Percentiles rank a stretch among this genome's conserved stretches.
Conservation (phyloP, 2,888 invertebrate species). For the Rhagium mordax region DNA sequence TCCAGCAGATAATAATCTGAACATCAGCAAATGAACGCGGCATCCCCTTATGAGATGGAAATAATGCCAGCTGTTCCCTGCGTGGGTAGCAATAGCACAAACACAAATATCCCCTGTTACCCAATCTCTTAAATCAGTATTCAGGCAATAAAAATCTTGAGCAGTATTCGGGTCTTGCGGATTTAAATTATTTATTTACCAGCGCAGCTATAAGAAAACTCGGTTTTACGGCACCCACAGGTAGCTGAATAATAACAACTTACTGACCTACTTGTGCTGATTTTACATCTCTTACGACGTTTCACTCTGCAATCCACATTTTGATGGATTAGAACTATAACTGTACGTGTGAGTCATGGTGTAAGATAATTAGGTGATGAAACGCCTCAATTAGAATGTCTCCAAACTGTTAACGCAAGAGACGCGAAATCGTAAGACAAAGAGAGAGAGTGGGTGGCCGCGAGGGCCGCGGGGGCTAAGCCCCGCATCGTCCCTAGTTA, state of each 20-base stretch:
- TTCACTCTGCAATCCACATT: not conserved
- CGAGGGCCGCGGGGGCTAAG: too few species aligned
- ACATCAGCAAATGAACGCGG: not conserved
- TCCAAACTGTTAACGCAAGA: too few species aligned
- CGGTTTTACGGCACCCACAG: conserved; percentile 21
- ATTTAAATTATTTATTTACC: conserved; percentile 41
- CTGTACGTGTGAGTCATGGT: too few species aligned
- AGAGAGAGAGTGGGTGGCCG: too few species aligned
- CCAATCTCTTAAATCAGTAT: conserved; percentile 32
- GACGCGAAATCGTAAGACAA: too few species aligned
- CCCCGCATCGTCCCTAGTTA: too few species aligned
- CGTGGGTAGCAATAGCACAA: conserved; percentile 3
- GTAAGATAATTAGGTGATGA: too few species aligned
- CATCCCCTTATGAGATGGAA: not conserved
- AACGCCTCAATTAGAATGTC: too few species aligned
- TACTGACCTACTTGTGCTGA: conserved; percentile 24
- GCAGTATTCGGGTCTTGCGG: conserved; percentile 16
- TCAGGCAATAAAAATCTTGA: conserved; percentile 35
- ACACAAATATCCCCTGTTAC: not conserved
- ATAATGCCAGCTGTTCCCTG: not conserved
- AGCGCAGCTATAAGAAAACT: conserved; percentile 2
- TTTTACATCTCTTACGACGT: conserved; percentile 13
- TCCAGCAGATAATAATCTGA: not conserved
- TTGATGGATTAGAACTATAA: not conserved
- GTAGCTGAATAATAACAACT: not conserved